A percentile compares a stretch with the other conserved stretches of the same genome.
Evolutionary conservation across 2,113 vertebrate species (phyloP).

Genomic region (Butorides virescens): DNA sequence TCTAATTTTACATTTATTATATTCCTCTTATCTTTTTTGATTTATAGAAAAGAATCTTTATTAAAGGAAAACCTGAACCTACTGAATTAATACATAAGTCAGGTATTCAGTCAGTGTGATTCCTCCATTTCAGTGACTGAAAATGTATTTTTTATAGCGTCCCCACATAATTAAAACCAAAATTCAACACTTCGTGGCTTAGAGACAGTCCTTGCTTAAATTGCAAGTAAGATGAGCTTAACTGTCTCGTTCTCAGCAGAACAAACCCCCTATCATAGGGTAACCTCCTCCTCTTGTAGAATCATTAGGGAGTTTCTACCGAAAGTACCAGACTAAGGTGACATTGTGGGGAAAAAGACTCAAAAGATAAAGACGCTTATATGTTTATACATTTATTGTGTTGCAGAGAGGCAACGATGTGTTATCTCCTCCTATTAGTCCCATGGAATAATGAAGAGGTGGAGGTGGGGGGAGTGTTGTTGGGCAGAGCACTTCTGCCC

Average conservation of each 20-base stretch:
- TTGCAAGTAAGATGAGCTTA: background rate
- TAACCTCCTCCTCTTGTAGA: background rate
- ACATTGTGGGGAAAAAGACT: background rate
- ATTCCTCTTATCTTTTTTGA: slow-evolving; percentile 2
- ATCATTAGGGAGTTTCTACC: background rate
- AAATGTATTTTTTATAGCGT: background rate
- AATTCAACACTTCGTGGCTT: background rate
- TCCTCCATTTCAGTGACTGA: background rate
- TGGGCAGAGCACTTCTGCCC: background rate
- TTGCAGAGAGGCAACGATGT: background rate
- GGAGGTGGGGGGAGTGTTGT: background rate
- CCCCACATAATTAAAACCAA: background rate
- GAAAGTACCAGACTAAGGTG: background rate
- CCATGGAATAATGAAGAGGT: background rate
- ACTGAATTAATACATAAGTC: background rate
- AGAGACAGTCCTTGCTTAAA: background rate
- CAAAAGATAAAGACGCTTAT: background rate
- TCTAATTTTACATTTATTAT: slow-evolving; percentile 26
- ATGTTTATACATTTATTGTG: rapidly evolving
- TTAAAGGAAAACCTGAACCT: slow-evolving; percentile 16
- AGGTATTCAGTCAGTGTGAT: background rate
- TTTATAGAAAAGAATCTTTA: slow-evolving; percentile 14
- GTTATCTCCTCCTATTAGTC: background rate
- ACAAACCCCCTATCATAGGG: background rate
- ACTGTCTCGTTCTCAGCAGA: background rate